phyloP scores from a whole-genome alignment of 92 coral and sea anemone genomes.

The Palythoa grandis region DNA sequence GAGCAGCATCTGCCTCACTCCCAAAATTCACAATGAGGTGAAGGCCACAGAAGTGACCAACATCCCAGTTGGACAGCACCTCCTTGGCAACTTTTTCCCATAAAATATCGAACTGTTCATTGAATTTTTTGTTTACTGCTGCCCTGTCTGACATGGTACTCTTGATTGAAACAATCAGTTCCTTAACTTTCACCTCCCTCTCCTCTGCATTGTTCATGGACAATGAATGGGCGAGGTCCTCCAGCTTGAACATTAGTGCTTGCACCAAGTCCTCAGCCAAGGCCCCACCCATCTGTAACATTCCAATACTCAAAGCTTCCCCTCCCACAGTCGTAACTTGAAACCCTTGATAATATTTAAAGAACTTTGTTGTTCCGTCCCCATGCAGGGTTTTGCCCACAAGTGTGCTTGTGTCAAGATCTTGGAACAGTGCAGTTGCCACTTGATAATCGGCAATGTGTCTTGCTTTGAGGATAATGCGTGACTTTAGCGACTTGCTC shows the following conservation, averaged over 20 bases:
- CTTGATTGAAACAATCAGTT: constrained; percentile 17
- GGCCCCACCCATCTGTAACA: constrained; percentile 29
- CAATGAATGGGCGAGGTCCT: constrained; percentile 26
- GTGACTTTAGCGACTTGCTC: constrained; percentile 23
- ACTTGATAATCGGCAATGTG: constrained; percentile 24
- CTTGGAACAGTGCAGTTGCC: constrained; percentile 28
- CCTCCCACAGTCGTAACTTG: constrained; percentile 15
- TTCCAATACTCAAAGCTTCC: constrained; percentile 21
- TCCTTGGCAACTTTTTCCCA: constrained; percentile 1
- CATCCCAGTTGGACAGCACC: neutral
- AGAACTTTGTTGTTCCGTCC: too few relatives aligned
- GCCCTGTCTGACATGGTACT: constrained; percentile 12
- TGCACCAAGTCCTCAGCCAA: constrained; percentile 21
- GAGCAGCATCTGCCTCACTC: neutral
- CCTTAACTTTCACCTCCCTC: constrained; percentile 7
- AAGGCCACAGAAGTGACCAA: constrained; percentile 8
- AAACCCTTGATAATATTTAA: constrained; percentile 1
- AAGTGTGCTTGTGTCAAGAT: constrained; percentile 24
- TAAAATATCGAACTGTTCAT: neutral
- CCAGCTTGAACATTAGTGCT: constrained; percentile 16
- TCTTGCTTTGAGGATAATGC: constrained; percentile 20
- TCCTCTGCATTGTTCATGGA: constrained; percentile 22
- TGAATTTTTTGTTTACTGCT: neutral
- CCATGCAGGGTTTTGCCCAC: constrained; percentile 11
- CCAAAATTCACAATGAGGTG: constrained; percentile 14